These are phyloP conservation scores for Aspidiotus destructor DNA, from an alignment of 2,888 invertebrate species.

Conservation along the genomic window DNA sequence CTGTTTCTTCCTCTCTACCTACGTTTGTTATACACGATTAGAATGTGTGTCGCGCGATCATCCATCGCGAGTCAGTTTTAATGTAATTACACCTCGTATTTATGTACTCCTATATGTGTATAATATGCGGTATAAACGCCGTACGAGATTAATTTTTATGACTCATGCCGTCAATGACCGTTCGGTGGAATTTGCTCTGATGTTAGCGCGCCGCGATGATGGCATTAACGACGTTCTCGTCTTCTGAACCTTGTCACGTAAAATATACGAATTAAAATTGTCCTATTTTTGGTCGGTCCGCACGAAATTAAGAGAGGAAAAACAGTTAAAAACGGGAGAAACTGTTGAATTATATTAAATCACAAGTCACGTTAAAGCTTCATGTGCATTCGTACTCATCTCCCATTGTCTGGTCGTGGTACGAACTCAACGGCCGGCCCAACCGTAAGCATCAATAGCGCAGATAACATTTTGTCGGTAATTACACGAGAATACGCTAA, in stretches of 20 bases:
- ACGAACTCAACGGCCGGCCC: not conserved
- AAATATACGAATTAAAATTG: constrained; percentile 1
- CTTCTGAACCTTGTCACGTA: constrained; percentile 1
- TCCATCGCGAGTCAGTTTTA: too few relatives aligned
- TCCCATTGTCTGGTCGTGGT: constrained; percentile 7
- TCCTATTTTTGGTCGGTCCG: not conserved
- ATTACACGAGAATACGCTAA: constrained; percentile 28
- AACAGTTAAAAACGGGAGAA: not conserved
- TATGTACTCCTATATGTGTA: too few relatives aligned
- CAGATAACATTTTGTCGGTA: constrained; percentile 19
- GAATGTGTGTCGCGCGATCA: too few relatives aligned
- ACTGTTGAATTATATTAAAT: constrained; percentile 22
- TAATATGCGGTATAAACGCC: too few relatives aligned
- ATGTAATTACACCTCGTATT: too few relatives aligned
- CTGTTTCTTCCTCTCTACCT: too few relatives aligned
- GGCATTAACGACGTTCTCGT: not conserved
- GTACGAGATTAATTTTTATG: too few relatives aligned
- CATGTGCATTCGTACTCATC: constrained; percentile 6
- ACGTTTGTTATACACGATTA: too few relatives aligned
- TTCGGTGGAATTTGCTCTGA: too few relatives aligned
- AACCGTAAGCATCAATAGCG: not conserved
- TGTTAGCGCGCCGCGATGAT: too few relatives aligned
- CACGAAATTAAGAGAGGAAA: constrained; percentile 1
- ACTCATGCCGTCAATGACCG: too few relatives aligned
- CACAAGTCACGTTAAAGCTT: constrained; percentile 22